These are phyloP conservation scores for Hypocryptadius cinnamomeus DNA, from an alignment of 2,113 vertebrate species.

Conservation along the genomic window DNA sequence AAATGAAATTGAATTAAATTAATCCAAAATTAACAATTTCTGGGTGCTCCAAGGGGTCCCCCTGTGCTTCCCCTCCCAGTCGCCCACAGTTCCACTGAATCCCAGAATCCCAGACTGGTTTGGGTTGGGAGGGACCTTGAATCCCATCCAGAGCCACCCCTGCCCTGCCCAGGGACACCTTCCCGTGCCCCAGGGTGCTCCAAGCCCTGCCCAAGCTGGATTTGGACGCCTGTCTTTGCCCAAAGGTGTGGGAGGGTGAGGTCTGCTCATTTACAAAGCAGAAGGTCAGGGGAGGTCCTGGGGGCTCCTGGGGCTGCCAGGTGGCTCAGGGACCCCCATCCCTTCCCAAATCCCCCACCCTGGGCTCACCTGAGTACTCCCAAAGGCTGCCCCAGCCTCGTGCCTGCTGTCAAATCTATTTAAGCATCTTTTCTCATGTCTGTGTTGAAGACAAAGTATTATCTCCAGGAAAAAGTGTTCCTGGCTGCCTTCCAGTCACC, in stretches of 20 bases:
- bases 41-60: not conserved
- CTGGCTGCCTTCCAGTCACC: not conserved
- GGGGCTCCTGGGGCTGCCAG: not conserved
- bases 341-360: not conserved
- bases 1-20: not conserved
- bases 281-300: accelerated
- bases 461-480: not conserved
- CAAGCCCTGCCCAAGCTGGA: not conserved
- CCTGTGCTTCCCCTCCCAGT: not conserved
- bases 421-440: accelerated
- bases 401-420: accelerated
- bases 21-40: not conserved
- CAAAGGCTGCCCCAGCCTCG: not conserved
- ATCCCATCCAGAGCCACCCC: not conserved
- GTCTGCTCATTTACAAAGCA: accelerated
- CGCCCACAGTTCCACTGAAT: not conserved
- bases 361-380: not conserved
- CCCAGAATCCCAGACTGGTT: not conserved
- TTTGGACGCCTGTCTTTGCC: not conserved
- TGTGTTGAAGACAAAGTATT: accelerated
- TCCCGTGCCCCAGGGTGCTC: not conserved
- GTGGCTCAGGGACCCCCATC: not conserved
- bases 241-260: not conserved
- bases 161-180: not conserved
- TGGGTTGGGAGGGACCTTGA: not conserved